phyloP scores from a whole-genome alignment of 2,113 vertebrate species.

The Malurus melanocephalus region DNA sequence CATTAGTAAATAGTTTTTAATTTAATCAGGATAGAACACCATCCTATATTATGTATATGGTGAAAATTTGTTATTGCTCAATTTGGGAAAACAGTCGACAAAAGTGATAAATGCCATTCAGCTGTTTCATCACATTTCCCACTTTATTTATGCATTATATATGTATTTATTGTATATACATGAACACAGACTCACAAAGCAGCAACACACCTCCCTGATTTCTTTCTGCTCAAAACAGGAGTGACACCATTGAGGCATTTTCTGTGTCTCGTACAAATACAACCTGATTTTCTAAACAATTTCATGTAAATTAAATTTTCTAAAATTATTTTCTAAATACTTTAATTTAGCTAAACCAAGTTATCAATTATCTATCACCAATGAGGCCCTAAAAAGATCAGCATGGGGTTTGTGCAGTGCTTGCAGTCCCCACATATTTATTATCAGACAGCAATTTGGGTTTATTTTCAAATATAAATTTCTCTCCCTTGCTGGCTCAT shows the following conservation, averaged over 20 bases:
- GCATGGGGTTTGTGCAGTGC: not conserved
- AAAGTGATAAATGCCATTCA: not conserved
- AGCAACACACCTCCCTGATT: not conserved
- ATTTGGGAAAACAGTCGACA: not conserved
- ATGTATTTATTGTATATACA: not conserved
- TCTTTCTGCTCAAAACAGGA: not conserved
- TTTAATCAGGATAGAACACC: not conserved
- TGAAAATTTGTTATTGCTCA: not conserved
- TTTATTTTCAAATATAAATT: not conserved
- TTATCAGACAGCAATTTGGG: not conserved
- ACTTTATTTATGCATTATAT: not conserved
- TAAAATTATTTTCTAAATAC: not conserved
- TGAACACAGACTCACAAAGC: not conserved
- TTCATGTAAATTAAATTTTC: not conserved
- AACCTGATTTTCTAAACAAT: not conserved
- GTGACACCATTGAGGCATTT: not conserved
- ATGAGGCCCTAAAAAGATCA: not conserved
- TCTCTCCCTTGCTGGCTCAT: not conserved
- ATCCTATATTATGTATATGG: accelerated
- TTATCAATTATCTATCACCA: not conserved
- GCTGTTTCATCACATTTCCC: not conserved
- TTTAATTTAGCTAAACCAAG: not conserved
- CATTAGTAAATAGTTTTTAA: not conserved
- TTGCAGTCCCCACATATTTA: not conserved
- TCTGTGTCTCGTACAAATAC: accelerated